Evolutionary conservation across 2,888 invertebrate species (phyloP).

Genomic region (Hypena proboscidalis): DNA sequence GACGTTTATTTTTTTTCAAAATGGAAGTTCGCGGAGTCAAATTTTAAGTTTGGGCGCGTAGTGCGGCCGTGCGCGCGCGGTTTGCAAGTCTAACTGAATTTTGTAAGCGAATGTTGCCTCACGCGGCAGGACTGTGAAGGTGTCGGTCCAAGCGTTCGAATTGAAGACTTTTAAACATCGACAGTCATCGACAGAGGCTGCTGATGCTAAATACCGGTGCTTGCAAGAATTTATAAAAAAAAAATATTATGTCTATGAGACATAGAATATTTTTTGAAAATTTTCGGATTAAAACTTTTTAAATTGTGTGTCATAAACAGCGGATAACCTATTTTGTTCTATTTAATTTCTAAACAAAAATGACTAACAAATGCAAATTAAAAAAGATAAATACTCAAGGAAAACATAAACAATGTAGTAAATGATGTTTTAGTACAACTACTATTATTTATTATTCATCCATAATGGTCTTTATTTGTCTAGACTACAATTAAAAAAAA

Average conservation of each 20-base stretch:
- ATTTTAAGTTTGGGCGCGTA: conserved; percentile 76
- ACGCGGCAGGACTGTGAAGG: conserved; percentile 72
- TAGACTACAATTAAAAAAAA: too few relatives aligned
- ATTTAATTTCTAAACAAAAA: too few relatives aligned
- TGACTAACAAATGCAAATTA: too few relatives aligned
- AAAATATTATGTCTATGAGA: neutral
- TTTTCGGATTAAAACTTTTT: too few relatives aligned
- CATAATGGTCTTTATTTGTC: too few relatives aligned
- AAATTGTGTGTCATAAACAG: too few relatives aligned
- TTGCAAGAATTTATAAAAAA: conserved; percentile 9
- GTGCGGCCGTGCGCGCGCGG: conserved; percentile 79
- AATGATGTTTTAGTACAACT: too few relatives aligned
- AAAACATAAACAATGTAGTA: too few relatives aligned
- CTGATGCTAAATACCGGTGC: conserved; percentile 27
- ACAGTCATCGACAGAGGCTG: conserved; percentile 39
- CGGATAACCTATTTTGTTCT: too few relatives aligned
- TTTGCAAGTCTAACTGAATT: conserved; percentile 80
- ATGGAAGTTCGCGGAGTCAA: conserved; percentile 62
- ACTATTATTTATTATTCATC: too few relatives aligned
- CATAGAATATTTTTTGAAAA: neutral
- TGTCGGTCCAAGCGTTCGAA: conserved; percentile 61
- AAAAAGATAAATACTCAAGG: too few relatives aligned
- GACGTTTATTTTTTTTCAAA: conserved; percentile 50
- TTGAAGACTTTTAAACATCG: conserved; percentile 45
- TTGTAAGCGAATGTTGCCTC: conserved; percentile 74